A percentile compares a stretch with the other conserved stretches of the same genome.
Conservation (phyloP, 35 echinoderm and acorn worm species). For the Apostichopus parvimensis region DNA sequence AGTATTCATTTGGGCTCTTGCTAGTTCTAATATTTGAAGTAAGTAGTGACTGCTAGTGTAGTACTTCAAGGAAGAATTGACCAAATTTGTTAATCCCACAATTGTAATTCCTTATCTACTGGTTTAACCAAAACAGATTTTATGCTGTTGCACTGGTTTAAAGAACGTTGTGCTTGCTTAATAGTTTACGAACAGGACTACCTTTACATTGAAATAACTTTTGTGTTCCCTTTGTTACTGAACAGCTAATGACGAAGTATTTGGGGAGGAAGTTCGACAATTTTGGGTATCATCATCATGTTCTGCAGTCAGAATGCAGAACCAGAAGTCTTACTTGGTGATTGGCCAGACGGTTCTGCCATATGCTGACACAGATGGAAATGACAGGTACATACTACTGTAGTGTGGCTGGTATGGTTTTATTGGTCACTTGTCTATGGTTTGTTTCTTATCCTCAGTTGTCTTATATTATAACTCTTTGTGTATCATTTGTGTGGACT, state of each 20-base stretch:
- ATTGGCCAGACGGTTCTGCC: not conserved
- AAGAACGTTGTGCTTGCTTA: not conserved
- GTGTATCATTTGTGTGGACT: too few relatives aligned
- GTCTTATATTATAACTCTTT: too few relatives aligned
- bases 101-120: not conserved
- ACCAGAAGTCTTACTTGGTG: not conserved
- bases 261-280: not conserved
- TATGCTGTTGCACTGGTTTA: not conserved
- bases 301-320: not conserved
- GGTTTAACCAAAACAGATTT: not conserved
- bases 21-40: too few relatives aligned
- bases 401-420: too few relatives aligned
- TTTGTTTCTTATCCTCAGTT: too few relatives aligned
- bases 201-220: not conserved
- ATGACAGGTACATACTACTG: not conserved
- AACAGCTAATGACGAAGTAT: not conserved
- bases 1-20: too few relatives aligned
- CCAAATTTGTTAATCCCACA: not conserved
- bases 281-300: constrained; percentile 11
- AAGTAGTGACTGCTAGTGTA: too few relatives aligned
- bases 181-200: not conserved
- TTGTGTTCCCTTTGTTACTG: too few relatives aligned
- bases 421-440: too few relatives aligned
- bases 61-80: too few relatives aligned
- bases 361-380: not conserved